Evolutionary conservation across 2,888 invertebrate species (phyloP).

Genomic region (Salpingus planirostris): DNA sequence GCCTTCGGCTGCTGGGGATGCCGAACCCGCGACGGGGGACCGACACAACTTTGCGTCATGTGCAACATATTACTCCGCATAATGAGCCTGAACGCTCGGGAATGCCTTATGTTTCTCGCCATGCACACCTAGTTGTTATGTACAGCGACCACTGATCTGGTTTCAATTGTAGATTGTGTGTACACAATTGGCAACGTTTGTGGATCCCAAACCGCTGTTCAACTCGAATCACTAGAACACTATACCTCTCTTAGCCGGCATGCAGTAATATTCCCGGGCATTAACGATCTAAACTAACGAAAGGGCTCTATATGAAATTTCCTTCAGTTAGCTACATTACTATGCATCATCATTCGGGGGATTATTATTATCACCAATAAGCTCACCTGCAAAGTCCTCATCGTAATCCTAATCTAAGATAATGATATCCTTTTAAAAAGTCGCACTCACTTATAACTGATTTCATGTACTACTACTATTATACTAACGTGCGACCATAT

Average conservation of each 20-base stretch:
- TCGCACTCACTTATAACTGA: constrained; percentile 22
- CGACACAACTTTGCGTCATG: constrained; percentile 4
- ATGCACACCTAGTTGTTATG: constrained; percentile 11
- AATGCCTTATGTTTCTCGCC: constrained; percentile 5
- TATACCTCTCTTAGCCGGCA: no score
- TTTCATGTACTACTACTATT: constrained; percentile 22
- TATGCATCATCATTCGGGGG: not conserved
- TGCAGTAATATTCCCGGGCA: no score
- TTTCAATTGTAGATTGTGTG: constrained; percentile 12
- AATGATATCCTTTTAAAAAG: constrained; percentile 15
- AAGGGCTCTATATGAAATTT: constrained; percentile 9
- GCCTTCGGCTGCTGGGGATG: constrained; percentile 2
- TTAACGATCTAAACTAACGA: constrained; percentile 12
- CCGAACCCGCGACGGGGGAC: constrained; percentile 4
- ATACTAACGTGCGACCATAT: constrained; percentile 20
- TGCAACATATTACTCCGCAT: constrained; percentile 9
- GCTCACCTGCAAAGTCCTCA: constrained; percentile 29
- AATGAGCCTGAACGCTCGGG: constrained; percentile 6
- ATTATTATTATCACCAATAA: not conserved
- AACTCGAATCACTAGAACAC: no score
- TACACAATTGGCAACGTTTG: constrained; percentile 8
- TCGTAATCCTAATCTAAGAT: constrained; percentile 22
- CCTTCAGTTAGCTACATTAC: constrained; percentile 12
- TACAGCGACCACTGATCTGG: constrained; percentile 12
- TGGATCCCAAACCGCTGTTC: constrained; percentile 8